Base-by-base conservation (phyloP, 2,113 vertebrate species). In the Psilopsiagon aurifrons region DNA sequence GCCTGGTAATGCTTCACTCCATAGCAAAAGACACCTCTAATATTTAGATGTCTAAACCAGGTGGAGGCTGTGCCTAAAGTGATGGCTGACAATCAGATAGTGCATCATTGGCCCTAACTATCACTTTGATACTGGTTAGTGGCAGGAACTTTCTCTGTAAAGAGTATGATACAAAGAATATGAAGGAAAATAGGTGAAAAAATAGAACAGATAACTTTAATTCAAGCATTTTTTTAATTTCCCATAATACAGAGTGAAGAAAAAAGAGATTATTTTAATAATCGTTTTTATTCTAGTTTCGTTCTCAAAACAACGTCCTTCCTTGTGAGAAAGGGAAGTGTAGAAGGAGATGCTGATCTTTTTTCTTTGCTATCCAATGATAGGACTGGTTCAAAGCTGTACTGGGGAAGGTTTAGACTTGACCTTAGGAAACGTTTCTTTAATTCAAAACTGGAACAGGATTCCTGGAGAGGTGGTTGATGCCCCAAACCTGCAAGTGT, bases 1-100 rank as follows among this genome's bases (percentile, higher is more conserved):
- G 69, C 77, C 25, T 71, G 52, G 49, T 55, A 80, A 92, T 16
- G 15, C 70, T 71, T 96, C 84, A 91, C 73, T 94, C 74, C 94
- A 71, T 78, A 94, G 88, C 47, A 86, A 82, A 91, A 94, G 55
- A 69, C 57, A 90, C 37, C 31, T 37, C 49, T 71, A 94, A 83
- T 79, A 95, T 85, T 37, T 62, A 74, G 73, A 55, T 25, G 10
- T n/a, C 33, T 67, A 52, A 47, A 9, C 3, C 31, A 59, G 13
- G 17, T 68, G 29, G 13, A 77, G 3, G 20, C 23, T 71, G 46
- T 75, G 43, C 19, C 23, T 37, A n/a, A 90, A 84, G 59, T 46
- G 66, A 51, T 24, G 4, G 9, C 8, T 87, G 37, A 64, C 14
- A 51, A 80, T 28, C 39, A 54, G 31, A 78, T 8, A 52, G 19